Evolutionary conservation across 2,113 vertebrate genomes (phyloP), one percentile per base, ranked within the genome.

Genomic region (Eonycteris spelaea): DNA sequence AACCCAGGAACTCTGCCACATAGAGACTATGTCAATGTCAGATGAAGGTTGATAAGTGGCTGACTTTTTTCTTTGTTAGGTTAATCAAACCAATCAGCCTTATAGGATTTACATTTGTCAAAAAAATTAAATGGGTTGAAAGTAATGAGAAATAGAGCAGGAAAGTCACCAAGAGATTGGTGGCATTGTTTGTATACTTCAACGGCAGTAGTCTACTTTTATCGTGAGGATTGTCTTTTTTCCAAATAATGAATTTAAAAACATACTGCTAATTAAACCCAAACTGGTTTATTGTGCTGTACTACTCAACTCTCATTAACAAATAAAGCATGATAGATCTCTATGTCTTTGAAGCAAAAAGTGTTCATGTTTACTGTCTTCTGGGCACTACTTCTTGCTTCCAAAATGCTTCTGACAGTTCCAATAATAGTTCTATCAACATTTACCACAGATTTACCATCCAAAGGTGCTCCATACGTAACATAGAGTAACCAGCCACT

Each of bases 21-120:
- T 97, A 98, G 98, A 97, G 98, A 97, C 97, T 97, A 78, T 97
- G 97, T 98, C 98, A 98, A 95, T 98, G 98, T 98, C 98, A 98
- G 95, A 79, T 98, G 97, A 98, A 98, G 92, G 97, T 98, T 98
- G 97, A 97, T 96, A 97, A 98, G 94, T 5, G 3, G 67, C 93
- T 95, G 70, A 80, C 90, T 82, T 96, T 94, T 74, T 93, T 48
- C 65, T 93, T 95, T 93, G 96, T 98, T 98, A 90, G 92, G 95
- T 96, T 96, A 98, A 98, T 98, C 98, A 95, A 97, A 97, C 85
- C 96, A 97, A 98, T 97, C 94, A 91, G 53, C 78, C 73, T 96
- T 97, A 93, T 8, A 74, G 83, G 33, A 95, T 97, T 96, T 97
- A 97, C 88, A 95, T 97, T 87, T 77, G 65, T 96, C 91, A 96